A percentile compares a stretch with the other conserved stretches of the same genome.
Conservation (phyloP, 2,113 vertebrate species). For the Xenopus borealis region DNA sequence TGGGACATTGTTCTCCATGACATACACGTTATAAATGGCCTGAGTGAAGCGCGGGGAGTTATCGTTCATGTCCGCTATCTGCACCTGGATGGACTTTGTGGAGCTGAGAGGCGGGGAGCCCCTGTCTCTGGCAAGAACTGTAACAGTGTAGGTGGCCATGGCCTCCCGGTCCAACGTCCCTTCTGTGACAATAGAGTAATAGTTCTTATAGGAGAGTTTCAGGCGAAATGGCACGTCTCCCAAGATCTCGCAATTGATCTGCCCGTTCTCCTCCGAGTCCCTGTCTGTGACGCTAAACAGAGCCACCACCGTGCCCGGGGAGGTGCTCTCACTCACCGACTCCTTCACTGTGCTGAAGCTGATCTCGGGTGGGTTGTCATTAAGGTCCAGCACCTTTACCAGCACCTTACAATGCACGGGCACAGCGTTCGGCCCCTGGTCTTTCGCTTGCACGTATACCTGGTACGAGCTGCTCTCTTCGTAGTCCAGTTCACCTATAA, state of each 20-base stretch:
- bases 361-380: conserved; percentile 95
- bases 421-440: conserved; percentile 92
- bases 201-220: conserved; percentile 90
- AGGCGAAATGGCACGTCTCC: conserved; percentile 90
- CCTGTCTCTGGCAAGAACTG: conserved; percentile 84
- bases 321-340: conserved; percentile 87
- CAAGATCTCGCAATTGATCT: conserved; percentile 88
- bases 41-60: conserved; percentile 92
- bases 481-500: conserved; percentile 89
- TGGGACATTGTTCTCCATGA: conserved; percentile 95
- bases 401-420: conserved; percentile 95
- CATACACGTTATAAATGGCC: conserved; percentile 86
- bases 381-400: conserved; percentile 83
- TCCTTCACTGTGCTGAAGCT: conserved; percentile 95
- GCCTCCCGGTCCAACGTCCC: conserved; percentile 87
- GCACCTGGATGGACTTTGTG: conserved; percentile 89
- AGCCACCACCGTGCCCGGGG: conserved; percentile 90
- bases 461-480: conserved; percentile 90
- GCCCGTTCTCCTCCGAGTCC: conserved; percentile 91
- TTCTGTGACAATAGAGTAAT: conserved; percentile 92
- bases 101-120: conserved; percentile 82
- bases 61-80: conserved; percentile 93
- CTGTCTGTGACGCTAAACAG: conserved; percentile 90
- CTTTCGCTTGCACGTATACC: conserved; percentile 94
- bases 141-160: conserved; percentile 85